phyloP scores from a whole-genome alignment of 2,113 vertebrate genomes.

The Phaethon lepturus region DNA sequence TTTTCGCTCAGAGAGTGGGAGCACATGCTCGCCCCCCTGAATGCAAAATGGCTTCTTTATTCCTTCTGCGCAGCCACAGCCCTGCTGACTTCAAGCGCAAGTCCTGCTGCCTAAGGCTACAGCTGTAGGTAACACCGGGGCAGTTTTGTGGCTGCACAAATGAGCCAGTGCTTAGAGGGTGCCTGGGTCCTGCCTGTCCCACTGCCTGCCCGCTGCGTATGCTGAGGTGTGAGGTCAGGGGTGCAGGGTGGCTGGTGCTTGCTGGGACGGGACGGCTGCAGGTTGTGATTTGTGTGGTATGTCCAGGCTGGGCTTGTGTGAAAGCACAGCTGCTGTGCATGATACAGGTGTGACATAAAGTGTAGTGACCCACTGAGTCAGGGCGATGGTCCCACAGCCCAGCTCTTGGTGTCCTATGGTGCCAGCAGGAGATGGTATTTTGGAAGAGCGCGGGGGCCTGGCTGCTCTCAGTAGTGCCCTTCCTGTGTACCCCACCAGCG shows the following conservation, averaged over 20 bases:
- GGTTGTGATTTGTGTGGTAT: background rate
- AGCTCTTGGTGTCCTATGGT: background rate
- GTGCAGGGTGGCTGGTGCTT: background rate
- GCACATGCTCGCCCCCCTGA: background rate
- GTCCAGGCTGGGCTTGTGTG: background rate
- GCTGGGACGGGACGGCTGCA: background rate
- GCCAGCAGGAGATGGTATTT: background rate
- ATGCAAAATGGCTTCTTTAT: background rate
- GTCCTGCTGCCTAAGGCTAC: background rate
- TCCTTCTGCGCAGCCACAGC: background rate
- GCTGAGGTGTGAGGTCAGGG: background rate
- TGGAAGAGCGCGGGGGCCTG: fast-evolving
- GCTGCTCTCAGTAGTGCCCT: background rate
- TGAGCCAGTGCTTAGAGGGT: background rate
- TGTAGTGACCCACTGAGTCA: background rate
- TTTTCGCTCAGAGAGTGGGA: background rate
- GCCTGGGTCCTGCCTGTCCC: background rate
- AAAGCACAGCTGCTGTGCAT: background rate
- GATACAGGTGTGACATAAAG: background rate
- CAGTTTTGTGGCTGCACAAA: background rate
- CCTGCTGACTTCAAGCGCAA: background rate
- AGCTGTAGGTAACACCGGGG: background rate
- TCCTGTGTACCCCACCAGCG: background rate
- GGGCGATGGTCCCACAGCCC: background rate
- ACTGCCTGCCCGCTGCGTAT: background rate